A percentile compares a stretch with the other conserved stretches of the same genome.
Evolutionary conservation across 2,888 invertebrate genomes (phyloP).

Genomic region (Drosophila multiciliata): DNA sequence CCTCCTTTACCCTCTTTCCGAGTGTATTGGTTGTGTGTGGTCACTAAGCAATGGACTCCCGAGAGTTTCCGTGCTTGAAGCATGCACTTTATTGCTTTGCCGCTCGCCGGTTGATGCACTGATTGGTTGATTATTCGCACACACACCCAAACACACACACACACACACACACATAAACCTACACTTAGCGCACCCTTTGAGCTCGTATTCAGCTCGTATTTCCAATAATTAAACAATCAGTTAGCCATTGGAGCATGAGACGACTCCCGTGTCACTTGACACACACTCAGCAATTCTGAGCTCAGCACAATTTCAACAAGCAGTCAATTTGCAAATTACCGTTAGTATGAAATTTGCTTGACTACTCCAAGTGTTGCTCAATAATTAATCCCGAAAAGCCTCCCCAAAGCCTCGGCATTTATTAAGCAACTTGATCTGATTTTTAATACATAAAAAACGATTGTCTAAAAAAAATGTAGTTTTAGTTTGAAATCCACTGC

Average conservation of each 20-base stretch:
- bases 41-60: conserved; percentile 69
- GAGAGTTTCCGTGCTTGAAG: conserved; percentile 48
- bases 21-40: conserved; percentile 39
- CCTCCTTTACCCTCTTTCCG: not conserved
- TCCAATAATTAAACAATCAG: conserved; percentile 79
- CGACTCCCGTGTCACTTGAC: conserved; percentile 52
- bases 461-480: not conserved
- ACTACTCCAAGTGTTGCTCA: not conserved
- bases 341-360: not conserved
- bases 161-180: conserved; percentile 5
- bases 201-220: conserved; percentile 47
- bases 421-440: not conserved
- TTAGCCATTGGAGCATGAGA: conserved; percentile 45
- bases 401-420: too few relatives aligned
- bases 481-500: conserved; percentile 7
- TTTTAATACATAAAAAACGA: not conserved
- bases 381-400: not conserved
- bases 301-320: conserved; percentile 25
- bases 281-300: conserved; percentile 20
- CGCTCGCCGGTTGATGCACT: conserved; percentile 60
- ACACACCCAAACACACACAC: conserved; percentile 1
- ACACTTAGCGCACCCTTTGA: conserved; percentile 48
- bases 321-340: conserved; percentile 42
- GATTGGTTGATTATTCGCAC: conserved; percentile 55
- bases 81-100: conserved; percentile 65